Evolutionary conservation across 2,888 invertebrate species (phyloP).

Genomic region (Bruchidius siliquastri): DNA sequence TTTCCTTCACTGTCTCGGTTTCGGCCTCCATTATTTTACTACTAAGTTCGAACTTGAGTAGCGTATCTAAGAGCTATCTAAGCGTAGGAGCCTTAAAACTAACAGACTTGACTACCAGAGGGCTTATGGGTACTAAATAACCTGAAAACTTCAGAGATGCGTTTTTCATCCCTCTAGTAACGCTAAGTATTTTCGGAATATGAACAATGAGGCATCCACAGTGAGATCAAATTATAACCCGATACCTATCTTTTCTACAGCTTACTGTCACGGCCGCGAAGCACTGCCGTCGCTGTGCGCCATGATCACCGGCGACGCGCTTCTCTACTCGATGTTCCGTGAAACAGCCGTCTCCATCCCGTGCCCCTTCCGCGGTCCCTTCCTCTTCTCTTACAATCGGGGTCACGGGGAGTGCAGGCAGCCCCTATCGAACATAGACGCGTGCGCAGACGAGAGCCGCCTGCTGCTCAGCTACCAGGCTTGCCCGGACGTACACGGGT

Average conservation of each 20-base stretch:
- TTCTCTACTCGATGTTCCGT: conserved; percentile 84
- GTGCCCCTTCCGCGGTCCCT: conserved; percentile 85
- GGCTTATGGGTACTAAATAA: no score
- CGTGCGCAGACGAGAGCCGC: conserved; percentile 88
- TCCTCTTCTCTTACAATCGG: conserved; percentile 88
- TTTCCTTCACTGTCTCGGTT: no score
- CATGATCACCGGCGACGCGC: conserved; percentile 82
- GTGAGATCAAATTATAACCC: no score
- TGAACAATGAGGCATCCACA: no score
- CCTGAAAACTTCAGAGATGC: no score
- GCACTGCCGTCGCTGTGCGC: conserved; percentile 77
- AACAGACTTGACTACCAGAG: no score
- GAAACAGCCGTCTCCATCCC: conserved; percentile 82
- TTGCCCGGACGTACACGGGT: conserved; percentile 85
- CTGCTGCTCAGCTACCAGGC: conserved; percentile 89
- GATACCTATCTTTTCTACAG: conserved; percentile 51
- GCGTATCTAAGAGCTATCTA: no score
- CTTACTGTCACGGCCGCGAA: conserved; percentile 70
- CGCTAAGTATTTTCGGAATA: no score
- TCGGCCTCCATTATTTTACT: no score
- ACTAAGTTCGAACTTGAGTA: no score
- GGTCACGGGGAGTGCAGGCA: conserved; percentile 86
- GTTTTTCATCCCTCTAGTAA: no score
- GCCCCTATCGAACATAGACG: conserved; percentile 88
- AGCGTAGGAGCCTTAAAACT: no score